phyloP scores from a whole-genome alignment of 2,797 vertebrate species.

The Artibeus jamaicensis region DNA sequence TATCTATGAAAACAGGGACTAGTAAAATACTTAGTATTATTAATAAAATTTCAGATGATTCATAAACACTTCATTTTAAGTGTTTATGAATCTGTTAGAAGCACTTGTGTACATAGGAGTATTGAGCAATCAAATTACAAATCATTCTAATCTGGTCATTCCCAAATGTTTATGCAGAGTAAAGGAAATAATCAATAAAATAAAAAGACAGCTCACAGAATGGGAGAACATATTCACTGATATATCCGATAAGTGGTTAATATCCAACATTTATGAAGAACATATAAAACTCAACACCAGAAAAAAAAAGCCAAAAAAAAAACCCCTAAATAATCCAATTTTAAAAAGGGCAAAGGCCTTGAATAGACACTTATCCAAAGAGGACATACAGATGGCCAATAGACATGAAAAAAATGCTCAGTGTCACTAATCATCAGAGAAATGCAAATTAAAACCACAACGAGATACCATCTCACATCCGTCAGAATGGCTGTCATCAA shows the following conservation, averaged over 20 bases:
- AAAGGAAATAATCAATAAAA: background rate
- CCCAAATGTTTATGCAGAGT: background rate
- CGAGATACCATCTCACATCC: background rate
- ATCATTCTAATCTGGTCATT: background rate
- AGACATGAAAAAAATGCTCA: no score
- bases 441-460: background rate
- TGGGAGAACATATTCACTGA: background rate
- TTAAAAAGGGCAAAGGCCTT: background rate
- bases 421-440: background rate
- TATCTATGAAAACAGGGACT: background rate
- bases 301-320: background rate
- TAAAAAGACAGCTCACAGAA: background rate
- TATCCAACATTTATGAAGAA: background rate
- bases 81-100: constrained; percentile 25
- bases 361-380: no score
- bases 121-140: constrained; percentile 12
- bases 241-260: background rate
- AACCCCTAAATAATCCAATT: background rate
- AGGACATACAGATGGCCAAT: no score
- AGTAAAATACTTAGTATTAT: constrained; percentile 31
- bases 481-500: background rate
- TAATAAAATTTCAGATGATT: constrained; percentile 13
- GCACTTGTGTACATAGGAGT: background rate
- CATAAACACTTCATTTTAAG: background rate
- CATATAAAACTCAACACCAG: background rate